phyloP scores from a whole-genome alignment of 2,113 vertebrate species.

The Regulus satrapa region DNA sequence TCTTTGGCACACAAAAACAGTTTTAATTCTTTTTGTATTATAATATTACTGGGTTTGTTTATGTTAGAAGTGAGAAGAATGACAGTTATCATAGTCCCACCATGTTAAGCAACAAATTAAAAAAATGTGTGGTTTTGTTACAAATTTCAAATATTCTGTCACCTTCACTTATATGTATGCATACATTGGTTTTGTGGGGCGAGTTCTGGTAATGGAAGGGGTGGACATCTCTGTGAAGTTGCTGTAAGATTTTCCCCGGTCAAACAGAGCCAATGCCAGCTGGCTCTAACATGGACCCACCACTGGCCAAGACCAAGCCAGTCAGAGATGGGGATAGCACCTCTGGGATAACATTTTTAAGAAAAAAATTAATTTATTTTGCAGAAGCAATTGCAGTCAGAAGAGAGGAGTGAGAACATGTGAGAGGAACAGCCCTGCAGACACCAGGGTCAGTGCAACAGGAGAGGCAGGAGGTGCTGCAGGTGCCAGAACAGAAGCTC shows the following conservation, averaged over 20 bases:
- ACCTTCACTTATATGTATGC: neutral
- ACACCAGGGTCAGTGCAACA: neutral
- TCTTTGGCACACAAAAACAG: neutral
- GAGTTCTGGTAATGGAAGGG: neutral
- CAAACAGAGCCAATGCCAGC: neutral
- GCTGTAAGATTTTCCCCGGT: neutral
- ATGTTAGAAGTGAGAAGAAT: neutral
- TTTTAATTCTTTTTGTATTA: conserved; percentile 23
- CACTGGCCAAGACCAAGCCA: neutral
- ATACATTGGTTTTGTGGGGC: neutral
- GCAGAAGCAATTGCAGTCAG: neutral
- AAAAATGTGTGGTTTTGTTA: neutral
- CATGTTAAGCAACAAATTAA: neutral
- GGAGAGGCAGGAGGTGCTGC: neutral
- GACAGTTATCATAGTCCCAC: neutral
- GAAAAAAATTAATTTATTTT: neutral
- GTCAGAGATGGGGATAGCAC: neutral
- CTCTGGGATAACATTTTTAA: neutral
- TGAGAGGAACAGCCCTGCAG: neutral
- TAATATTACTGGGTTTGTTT: conserved; percentile 14
- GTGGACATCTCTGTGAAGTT: neutral
- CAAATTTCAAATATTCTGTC: neutral
- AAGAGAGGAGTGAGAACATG: neutral
- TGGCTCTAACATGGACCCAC: neutral
- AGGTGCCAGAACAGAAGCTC: neutral